Conservation (phyloP, 2,888 invertebrate species). For the Drosophila lutescens region DNA sequence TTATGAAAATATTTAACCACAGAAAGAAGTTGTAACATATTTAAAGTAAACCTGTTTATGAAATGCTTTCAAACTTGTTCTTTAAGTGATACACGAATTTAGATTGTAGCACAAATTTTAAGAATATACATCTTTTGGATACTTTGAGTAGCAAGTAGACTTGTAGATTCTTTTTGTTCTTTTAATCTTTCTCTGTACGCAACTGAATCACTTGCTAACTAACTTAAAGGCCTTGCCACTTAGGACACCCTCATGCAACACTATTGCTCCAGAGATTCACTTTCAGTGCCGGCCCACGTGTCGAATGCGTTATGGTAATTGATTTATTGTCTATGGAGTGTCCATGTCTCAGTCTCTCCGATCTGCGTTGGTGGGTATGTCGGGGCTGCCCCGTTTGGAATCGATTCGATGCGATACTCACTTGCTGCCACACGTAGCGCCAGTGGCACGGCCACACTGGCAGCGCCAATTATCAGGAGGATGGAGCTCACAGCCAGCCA, state of each 20-base stretch:
- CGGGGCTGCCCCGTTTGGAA: neutral
- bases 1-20: too few species aligned
- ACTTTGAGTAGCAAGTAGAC: too few species aligned
- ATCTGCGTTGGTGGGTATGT: neutral
- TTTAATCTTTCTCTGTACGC: neutral
- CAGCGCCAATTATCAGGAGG: slow-evolving; percentile 90
- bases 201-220: slow-evolving; percentile 55
- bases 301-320: slow-evolving; percentile 75
- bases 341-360: slow-evolving; percentile 2
- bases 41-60: too few species aligned
- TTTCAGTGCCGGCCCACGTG: slow-evolving; percentile 45
- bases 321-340: slow-evolving; percentile 69
- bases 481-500: slow-evolving; percentile 92
- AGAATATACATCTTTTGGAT: too few species aligned
- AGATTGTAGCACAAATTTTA: too few species aligned
- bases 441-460: slow-evolving; percentile 91
- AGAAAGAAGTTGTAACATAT: too few species aligned
- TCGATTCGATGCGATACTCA: slow-evolving; percentile 69
- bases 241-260: slow-evolving; percentile 21
- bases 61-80: too few species aligned
- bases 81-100: too few species aligned
- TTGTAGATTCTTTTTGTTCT: neutral
- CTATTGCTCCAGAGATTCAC: slow-evolving; percentile 19
- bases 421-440: slow-evolving; percentile 90
- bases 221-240: slow-evolving; percentile 60